Evolutionary conservation across 2,113 vertebrate genomes (phyloP).

Genomic region (Phylloscopus trochilus): DNA sequence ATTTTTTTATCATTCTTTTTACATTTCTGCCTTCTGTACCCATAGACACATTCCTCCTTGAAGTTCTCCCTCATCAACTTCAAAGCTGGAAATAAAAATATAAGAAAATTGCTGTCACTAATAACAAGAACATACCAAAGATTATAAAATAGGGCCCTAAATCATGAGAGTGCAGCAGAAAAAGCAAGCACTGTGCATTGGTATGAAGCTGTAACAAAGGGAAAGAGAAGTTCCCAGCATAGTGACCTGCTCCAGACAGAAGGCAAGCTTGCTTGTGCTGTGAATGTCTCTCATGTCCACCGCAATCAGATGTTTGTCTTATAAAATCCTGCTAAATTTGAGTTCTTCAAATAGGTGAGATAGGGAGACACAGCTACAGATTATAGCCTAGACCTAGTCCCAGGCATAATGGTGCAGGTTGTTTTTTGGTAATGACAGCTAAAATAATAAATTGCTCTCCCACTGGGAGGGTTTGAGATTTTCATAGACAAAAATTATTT

Average conservation of each 20-base stretch:
- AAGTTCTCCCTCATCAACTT: background rate
- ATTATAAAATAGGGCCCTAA: background rate
- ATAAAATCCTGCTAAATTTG: background rate
- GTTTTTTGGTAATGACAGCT: background rate
- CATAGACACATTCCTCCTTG: background rate
- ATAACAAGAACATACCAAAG: background rate
- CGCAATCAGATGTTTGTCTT: background rate
- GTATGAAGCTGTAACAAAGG: background rate
- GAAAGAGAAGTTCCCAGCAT: accelerated
- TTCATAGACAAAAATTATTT: background rate
- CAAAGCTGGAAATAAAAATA: background rate
- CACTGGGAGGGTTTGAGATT: accelerated
- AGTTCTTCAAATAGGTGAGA: background rate
- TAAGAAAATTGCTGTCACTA: background rate
- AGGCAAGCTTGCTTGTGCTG: background rate
- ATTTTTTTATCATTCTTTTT: background rate
- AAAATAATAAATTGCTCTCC: background rate
- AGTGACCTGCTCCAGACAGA: background rate
- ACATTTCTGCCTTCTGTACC: background rate
- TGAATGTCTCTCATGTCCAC: background rate
- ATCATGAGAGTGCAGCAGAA: background rate
- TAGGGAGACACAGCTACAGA: background rate
- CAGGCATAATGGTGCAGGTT: background rate
- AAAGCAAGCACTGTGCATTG: background rate
- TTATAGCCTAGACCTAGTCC: background rate